A percentile compares a stretch with the other conserved stretches of the same genome.
phyloP scores from a whole-genome alignment of 2,113 vertebrate genomes.

The Phocoena sinus region DNA sequence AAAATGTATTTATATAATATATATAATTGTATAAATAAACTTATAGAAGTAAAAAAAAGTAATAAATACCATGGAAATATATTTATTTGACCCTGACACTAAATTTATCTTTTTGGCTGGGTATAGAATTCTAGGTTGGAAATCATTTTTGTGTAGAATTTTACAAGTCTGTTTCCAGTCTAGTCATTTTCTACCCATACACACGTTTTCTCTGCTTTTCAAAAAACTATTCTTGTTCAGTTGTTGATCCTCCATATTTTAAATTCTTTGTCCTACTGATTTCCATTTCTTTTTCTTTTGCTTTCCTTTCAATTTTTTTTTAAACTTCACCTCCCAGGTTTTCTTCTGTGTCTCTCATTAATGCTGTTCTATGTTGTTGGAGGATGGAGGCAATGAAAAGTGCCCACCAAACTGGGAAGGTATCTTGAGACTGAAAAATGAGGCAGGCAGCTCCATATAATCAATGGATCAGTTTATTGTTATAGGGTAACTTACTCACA shows the following conservation, averaged over 20 bases:
- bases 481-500: neutral
- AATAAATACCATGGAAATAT: neutral
- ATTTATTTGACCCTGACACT: neutral
- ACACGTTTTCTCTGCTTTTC: conserved; percentile 12
- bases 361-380: neutral
- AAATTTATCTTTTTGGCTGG: neutral
- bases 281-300: neutral
- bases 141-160: conserved; percentile 7
- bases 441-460: neutral
- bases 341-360: conserved; percentile 14
- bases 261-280: neutral
- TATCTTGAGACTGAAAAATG: neutral
- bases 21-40: neutral
- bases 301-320: neutral
- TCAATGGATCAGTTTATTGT: neutral
- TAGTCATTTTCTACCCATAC: neutral
- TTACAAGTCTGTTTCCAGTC: neutral
- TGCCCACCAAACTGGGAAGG: neutral
- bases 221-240: neutral
- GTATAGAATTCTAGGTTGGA: neutral
- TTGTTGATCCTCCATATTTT: neutral
- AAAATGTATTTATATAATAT: neutral
- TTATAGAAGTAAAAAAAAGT: neutral
- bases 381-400: neutral
- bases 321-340: neutral